phyloP scores from a whole-genome alignment of 2,888 invertebrate genomes.

The Netelia inedita region DNA sequence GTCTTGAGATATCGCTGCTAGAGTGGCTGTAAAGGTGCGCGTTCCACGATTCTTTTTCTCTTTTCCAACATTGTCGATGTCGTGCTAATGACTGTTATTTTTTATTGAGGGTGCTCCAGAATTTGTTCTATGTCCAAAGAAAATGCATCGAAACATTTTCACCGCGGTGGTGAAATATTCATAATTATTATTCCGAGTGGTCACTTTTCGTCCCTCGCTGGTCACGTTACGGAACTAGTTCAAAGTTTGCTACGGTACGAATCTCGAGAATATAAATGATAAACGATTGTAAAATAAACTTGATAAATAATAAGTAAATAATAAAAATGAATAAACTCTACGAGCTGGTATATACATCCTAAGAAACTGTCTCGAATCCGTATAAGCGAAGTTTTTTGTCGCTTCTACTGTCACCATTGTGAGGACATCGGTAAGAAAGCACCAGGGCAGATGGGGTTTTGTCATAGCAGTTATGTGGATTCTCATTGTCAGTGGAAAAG shows the following conservation, averaged over 20 bases:
- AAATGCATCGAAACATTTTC: neutral
- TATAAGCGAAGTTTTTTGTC: neutral
- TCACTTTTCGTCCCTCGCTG: too few species aligned
- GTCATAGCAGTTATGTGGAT: neutral
- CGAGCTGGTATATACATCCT: neutral
- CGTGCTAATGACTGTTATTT: neutral
- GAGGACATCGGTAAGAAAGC: neutral
- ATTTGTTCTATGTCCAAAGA: neutral
- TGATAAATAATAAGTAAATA: too few species aligned
- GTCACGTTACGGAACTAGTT: too few species aligned
- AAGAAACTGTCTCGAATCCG: neutral
- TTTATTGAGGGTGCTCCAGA: neutral
- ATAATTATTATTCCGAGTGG: too few species aligned
- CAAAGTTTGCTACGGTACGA: too few species aligned
- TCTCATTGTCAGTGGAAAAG: neutral
- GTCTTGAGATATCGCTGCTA: neutral
- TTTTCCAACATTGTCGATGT: neutral
- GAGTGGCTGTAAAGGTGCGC: constrained; percentile 25
- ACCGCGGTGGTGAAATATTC: neutral
- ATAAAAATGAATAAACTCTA: too few species aligned
- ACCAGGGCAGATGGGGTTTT: neutral
- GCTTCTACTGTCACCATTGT: neutral
- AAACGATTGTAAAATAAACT: too few species aligned
- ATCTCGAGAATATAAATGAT: too few species aligned
- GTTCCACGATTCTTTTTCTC: neutral